Percentiles rank a stretch among this genome's conserved stretches.
Evolutionary conservation across 2,797 vertebrate species (phyloP).

Genomic region (Sarcophilus harrisii): DNA sequence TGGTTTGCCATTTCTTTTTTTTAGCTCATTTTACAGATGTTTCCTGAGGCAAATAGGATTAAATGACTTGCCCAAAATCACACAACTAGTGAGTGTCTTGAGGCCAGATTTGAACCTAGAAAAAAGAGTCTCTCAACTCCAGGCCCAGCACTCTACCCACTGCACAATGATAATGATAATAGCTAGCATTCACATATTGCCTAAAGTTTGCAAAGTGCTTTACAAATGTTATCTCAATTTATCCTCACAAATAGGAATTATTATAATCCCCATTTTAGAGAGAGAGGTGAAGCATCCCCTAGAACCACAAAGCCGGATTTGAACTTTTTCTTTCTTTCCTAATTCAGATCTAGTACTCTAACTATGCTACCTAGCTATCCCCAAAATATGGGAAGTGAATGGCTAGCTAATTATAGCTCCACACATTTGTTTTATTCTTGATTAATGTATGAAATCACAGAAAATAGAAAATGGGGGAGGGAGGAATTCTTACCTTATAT

Average conservation of each 20-base stretch:
- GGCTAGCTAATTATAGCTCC: neutral
- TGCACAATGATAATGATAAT: neutral
- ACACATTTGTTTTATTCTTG: neutral
- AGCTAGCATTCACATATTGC: neutral
- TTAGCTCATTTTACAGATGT: neutral
- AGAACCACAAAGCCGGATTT: neutral
- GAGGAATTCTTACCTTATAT: slow-evolving; percentile 91
- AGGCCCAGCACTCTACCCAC: neutral
- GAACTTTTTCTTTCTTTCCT: neutral
- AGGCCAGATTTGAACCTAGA: neutral
- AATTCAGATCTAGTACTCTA: neutral
- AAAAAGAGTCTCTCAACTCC: neutral
- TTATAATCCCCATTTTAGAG: neutral
- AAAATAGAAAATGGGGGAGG: neutral
- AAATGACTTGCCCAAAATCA: neutral
- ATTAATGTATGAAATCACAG: neutral
- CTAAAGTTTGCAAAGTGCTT: neutral
- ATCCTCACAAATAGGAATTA: neutral
- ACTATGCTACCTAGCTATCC: neutral
- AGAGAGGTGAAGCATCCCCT: neutral
- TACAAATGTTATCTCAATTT: neutral
- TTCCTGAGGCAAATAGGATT: neutral
- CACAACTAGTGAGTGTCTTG: neutral
- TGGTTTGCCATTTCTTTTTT: neutral
- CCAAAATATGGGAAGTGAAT: neutral